Evolutionary conservation across 2,797 vertebrate genomes (phyloP), one percentile per base, ranked within the genome.

Genomic region (Sebastes goodei): DNA sequence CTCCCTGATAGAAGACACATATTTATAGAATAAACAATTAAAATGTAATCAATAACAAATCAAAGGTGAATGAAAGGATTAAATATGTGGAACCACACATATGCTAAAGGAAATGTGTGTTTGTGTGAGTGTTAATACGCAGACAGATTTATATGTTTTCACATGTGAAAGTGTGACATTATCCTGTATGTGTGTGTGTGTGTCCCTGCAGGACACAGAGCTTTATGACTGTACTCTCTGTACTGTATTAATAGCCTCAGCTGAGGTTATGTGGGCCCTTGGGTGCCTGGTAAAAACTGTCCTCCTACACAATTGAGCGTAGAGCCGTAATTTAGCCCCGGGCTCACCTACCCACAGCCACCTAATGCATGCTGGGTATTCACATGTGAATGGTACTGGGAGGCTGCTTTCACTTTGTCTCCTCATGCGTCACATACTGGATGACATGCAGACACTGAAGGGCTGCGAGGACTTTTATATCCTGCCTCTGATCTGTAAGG

Each of bases 361-460:
- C 94, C 93, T 95, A 94, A 93, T 95, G 94, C 92, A 94, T 95
- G 94, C 94, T 95, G 94, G 92, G 94, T 95, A 94, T 93, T 93
- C 94, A 91, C 89, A 89, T 92, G 92, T 95, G 91, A 91, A 92
- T 14, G 14, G 6, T 59, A 49, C 82, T 76, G 85, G 75, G 80
- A 80, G 84, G 78, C 76, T 78, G 71, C 74, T 81, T 65, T 64
- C 33, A 68, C 69, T 83, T 69, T 77, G 81, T 87, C 80, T 79
- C 59, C 78, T 82, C 69, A 23, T 71, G 27, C 83, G 86, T 89
- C 86, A 85, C 23, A 33, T n/a, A 21, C 17, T 21, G 77, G 30
- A 23, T 82, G 87, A 85, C 85, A 64, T 10, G 64, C 62, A 53
- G 74, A 42, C 42, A 46, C 66, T 71, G 59, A 77, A 65, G 62